Conservation (phyloP, 2,797 vertebrate species). For the Carduelis carduelis region DNA sequence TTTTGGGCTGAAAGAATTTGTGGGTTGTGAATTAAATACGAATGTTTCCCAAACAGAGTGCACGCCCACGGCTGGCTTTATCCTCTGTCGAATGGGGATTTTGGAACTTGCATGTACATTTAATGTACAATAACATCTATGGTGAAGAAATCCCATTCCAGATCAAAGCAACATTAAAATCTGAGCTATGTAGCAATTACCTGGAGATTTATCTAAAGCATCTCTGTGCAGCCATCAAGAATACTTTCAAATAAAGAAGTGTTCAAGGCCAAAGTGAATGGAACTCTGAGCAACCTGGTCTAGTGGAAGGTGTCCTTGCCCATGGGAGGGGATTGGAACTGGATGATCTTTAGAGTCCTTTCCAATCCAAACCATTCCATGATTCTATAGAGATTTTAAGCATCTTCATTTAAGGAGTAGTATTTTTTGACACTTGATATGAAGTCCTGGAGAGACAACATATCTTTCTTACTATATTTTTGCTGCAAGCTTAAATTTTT, state of each 20-base stretch:
- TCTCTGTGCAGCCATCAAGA: accelerated
- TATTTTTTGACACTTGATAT: not conserved
- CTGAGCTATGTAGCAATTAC: not conserved
- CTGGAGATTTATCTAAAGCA: not conserved
- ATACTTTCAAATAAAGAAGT: not conserved
- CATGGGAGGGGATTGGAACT: not conserved
- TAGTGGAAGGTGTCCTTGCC: not conserved
- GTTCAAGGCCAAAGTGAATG: not conserved
- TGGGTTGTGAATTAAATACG: not conserved
- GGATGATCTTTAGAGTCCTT: not conserved
- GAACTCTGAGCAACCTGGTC: not conserved
- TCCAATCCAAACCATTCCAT: not conserved
- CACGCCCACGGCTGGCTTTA: not conserved
- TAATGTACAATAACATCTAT: not conserved
- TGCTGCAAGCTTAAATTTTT: not conserved
- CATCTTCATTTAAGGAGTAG: not conserved
- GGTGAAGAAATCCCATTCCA: not conserved
- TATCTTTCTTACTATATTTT: not conserved
- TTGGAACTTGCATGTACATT: not conserved
- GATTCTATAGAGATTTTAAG: not conserved
- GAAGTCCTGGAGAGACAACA: not conserved
- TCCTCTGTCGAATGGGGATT: accelerated
- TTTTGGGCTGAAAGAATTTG: not conserved
- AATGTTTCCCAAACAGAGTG: not conserved
- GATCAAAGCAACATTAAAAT: not conserved